Evolutionary conservation across 2,888 invertebrate genomes (phyloP).

Genomic region (Cantharis nigra): DNA sequence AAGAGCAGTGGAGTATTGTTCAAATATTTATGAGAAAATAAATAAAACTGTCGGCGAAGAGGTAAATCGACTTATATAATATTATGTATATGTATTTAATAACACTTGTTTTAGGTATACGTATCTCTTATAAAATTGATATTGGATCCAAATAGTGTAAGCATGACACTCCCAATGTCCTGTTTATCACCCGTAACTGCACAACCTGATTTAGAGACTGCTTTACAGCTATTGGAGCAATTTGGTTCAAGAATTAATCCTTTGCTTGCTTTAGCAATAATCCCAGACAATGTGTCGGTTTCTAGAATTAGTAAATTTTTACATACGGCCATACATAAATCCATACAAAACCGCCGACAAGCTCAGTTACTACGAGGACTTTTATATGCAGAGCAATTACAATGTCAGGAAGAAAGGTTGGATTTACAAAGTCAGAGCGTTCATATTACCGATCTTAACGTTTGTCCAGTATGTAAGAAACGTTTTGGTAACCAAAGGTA

Average conservation of each 20-base stretch:
- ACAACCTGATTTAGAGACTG: constrained; percentile 77
- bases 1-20: constrained; percentile 85
- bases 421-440: constrained; percentile 83
- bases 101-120: constrained; percentile 46
- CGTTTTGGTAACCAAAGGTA: constrained; percentile 89
- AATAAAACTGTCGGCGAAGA: constrained; percentile 29
- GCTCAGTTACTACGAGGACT: constrained; percentile 82
- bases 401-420: constrained; percentile 81
- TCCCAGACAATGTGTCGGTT: constrained; percentile 82
- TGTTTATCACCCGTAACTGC: constrained; percentile 64
- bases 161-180: constrained; percentile 45
- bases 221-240: constrained; percentile 78
- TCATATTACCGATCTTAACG: constrained; percentile 81
- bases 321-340: constrained; percentile 66
- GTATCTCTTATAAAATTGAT: constrained; percentile 52
- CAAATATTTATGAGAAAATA: constrained; percentile 64
- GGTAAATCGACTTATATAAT: constrained; percentile 1
- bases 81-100: neutral
- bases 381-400: constrained; percentile 82
- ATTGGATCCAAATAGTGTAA: constrained; percentile 48
- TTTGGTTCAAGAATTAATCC: constrained; percentile 87
- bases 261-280: constrained; percentile 73
- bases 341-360: constrained; percentile 73
- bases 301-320: constrained; percentile 66
- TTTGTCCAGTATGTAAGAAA: constrained; percentile 92